Conservation (phyloP, 2,113 vertebrate genomes). For the Nycticryphes semicollaris region DNA sequence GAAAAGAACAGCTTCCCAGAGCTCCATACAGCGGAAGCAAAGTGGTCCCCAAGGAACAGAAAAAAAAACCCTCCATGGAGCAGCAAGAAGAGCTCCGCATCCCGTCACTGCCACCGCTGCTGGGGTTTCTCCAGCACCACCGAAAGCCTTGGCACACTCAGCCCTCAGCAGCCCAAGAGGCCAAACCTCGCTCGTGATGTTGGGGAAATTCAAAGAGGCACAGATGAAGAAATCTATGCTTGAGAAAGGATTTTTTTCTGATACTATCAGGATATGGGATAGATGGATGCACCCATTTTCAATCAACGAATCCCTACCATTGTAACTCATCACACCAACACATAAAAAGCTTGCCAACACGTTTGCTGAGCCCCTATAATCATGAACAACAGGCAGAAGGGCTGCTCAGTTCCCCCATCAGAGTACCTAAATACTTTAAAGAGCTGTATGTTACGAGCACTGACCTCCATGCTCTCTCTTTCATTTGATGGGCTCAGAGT, state of each 20-base stretch:
- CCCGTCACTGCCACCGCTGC: background rate
- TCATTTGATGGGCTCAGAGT: background rate
- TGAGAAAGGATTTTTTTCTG: background rate
- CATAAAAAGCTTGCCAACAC: background rate
- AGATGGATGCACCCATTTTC: background rate
- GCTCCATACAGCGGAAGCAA: background rate
- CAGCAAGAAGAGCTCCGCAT: background rate
- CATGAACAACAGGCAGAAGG: background rate
- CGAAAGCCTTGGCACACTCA: rapidly evolving
- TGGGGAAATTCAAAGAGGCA: background rate
- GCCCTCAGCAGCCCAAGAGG: no score
- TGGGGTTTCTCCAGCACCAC: no score
- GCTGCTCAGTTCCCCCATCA: background rate
- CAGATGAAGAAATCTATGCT: background rate
- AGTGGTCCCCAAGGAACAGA: slow-evolving; percentile 30
- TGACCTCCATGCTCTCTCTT: no score
- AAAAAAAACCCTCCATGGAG: background rate
- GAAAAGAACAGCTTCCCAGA: slow-evolving; percentile 73
- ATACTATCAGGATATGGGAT: rapidly evolving
- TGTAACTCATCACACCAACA: background rate
- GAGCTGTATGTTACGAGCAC: rapidly evolving
- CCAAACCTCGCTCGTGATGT: rapidly evolving
- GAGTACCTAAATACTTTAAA: background rate
- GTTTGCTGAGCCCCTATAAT: background rate
- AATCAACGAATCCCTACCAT: background rate